Percentiles rank a stretch among this genome's conserved stretches.
These are phyloP conservation scores for Corythoichthys haematopterus DNA, from an alignment of 2,113 vertebrate species.

Conservation along the genomic window DNA sequence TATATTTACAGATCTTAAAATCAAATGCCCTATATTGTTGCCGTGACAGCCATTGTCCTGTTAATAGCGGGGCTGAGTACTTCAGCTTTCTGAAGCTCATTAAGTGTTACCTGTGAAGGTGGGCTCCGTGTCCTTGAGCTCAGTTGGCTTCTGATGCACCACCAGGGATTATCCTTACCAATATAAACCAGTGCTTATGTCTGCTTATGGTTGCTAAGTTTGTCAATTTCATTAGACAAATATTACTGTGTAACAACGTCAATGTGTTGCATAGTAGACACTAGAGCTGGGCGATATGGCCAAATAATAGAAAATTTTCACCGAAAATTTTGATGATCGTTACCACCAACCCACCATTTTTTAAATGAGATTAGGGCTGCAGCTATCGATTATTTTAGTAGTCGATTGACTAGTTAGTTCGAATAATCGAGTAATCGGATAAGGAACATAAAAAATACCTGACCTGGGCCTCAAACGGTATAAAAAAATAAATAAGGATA, in stretches of 20 bases:
- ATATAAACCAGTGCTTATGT: constrained; percentile 50
- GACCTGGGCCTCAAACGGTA: too few species aligned
- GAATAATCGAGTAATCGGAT: too few species aligned
- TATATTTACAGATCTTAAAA: constrained; percentile 25
- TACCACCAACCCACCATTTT: too few species aligned
- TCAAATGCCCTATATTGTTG: constrained; percentile 39
- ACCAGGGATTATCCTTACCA: constrained; percentile 62
- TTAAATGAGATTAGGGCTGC: too few species aligned
- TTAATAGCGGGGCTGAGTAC: constrained; percentile 51
- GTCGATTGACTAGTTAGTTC: too few species aligned
- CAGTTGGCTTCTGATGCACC: constrained; percentile 62
- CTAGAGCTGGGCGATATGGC: neutral
- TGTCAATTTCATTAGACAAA: constrained; percentile 37
- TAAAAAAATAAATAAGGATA: too few species aligned
- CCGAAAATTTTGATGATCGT: too few species aligned
- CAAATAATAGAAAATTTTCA: too few species aligned
- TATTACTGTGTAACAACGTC: constrained; percentile 51
- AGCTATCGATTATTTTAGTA: too few species aligned
- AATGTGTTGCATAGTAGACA: constrained; percentile 23
- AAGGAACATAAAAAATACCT: too few species aligned
- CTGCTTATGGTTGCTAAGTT: constrained; percentile 52
- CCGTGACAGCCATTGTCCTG: constrained; percentile 56
- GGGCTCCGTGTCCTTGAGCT: constrained; percentile 64
- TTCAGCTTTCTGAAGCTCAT: constrained; percentile 51
- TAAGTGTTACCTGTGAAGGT: constrained; percentile 67